Percentiles rank a stretch among this genome's conserved stretches.
Evolutionary conservation across 2,797 vertebrate species (phyloP).

Genomic region (Hemibagrus guttatus): DNA sequence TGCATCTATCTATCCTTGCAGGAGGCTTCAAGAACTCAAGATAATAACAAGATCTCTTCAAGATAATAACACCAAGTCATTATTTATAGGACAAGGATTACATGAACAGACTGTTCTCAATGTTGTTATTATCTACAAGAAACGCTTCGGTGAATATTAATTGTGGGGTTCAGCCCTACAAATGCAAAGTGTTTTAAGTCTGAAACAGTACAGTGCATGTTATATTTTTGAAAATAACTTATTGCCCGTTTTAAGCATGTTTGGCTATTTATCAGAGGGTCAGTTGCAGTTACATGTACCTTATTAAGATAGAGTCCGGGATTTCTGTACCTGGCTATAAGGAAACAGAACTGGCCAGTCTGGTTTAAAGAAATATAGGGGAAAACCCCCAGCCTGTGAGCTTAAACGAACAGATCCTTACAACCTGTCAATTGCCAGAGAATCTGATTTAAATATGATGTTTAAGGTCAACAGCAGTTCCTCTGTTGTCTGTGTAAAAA

Average conservation of each 20-base stretch:
- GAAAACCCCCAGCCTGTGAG: background rate
- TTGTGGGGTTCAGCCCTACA: background rate
- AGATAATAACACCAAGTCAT: no score
- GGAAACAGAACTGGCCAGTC: slow-evolving; percentile 36
- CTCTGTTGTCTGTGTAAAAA: background rate
- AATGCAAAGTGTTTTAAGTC: background rate
- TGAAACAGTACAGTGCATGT: background rate
- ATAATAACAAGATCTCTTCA: no score
- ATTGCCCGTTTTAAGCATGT: background rate
- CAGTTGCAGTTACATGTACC: background rate
- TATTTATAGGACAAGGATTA: no score
- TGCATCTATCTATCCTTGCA: no score
- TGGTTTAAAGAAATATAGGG: slow-evolving; percentile 39
- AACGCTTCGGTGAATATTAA: background rate
- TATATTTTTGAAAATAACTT: background rate
- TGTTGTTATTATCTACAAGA: background rate
- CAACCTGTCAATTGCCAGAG: slow-evolving; percentile 12
- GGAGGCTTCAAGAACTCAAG: no score
- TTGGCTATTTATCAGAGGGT: background rate
- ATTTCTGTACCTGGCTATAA: slow-evolving; percentile 11
- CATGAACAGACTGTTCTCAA: background rate
- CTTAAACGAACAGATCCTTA: background rate
- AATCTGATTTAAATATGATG: slow-evolving; percentile 13
- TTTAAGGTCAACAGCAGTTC: slow-evolving; percentile 20
- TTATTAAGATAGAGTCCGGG: background rate